phyloP scores from a whole-genome alignment of 2,113 vertebrate genomes.

The Phocoena phocoena region DNA sequence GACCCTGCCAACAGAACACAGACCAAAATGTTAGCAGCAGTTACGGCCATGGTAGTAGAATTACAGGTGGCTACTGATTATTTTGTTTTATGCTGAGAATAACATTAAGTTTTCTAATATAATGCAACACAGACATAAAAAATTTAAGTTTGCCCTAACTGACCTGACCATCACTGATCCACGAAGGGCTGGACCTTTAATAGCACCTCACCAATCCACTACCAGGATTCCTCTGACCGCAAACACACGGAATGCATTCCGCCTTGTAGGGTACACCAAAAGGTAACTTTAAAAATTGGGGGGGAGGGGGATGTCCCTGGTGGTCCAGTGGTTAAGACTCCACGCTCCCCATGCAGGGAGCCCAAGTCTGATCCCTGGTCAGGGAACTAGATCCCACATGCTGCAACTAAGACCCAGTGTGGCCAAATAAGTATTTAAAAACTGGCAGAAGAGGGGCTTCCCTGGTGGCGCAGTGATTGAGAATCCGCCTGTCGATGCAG shows the following conservation, averaged over 20 bases:
- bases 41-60: neutral
- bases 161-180: neutral
- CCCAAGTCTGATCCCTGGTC: neutral
- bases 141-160: neutral
- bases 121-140: neutral
- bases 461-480: neutral
- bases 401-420: too few relatives aligned
- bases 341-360: neutral
- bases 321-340: neutral
- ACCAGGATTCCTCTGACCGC: neutral
- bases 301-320: neutral
- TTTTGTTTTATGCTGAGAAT: neutral
- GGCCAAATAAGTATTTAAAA: neutral
- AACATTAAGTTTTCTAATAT: neutral
- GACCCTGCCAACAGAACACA: neutral
- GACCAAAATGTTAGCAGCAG: neutral
- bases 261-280: neutral
- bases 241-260: neutral
- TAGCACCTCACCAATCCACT: neutral
- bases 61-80: neutral
- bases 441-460: neutral
- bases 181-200: neutral
- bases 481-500: too few relatives aligned
- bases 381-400: neutral
- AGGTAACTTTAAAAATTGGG: neutral